A percentile compares a stretch with the other conserved stretches of the same genome.
Conservation (phyloP, 1,140 invertebrate genomes). For the Tetramorium simillimum region DNA sequence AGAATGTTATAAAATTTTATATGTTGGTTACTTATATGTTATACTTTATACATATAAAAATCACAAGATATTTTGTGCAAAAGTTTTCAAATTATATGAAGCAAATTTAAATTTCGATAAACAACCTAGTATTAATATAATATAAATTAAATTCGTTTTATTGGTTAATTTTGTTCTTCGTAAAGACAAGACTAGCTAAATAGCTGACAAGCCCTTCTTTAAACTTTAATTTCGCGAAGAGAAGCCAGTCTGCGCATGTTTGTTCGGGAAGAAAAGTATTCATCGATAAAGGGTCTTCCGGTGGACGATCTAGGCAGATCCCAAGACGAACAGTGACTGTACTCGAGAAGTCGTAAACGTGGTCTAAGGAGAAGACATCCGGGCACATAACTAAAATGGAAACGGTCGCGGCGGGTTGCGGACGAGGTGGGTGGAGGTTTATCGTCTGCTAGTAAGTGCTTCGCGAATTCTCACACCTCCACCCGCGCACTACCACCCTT, state of each 20-base stretch:
- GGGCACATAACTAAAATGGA: constrained; percentile 75
- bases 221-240: background rate
- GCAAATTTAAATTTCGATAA: background rate
- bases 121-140: background rate
- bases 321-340: constrained; percentile 15
- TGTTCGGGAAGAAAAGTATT: background rate
- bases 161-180: background rate
- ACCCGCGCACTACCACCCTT: constrained; percentile 43
- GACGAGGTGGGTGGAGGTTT: constrained; percentile 74
- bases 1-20: background rate
- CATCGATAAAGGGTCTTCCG: constrained; percentile 12
- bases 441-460: constrained; percentile 78
- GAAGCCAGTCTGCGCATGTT: background rate
- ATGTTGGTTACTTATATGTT: background rate
- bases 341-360: constrained; percentile 70
- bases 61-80: background rate
- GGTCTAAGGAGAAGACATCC: constrained; percentile 60
- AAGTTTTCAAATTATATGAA: no score
- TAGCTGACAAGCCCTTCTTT: background rate
- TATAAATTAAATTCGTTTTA: no score
- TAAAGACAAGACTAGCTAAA: background rate
- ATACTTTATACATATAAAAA: no score
- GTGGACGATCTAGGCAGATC: constrained; percentile 54
- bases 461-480: constrained; percentile 75
- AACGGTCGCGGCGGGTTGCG: constrained; percentile 65